Evolutionary conservation across 2,113 vertebrate species (phyloP).

Genomic region (Toxostoma redivivum): DNA sequence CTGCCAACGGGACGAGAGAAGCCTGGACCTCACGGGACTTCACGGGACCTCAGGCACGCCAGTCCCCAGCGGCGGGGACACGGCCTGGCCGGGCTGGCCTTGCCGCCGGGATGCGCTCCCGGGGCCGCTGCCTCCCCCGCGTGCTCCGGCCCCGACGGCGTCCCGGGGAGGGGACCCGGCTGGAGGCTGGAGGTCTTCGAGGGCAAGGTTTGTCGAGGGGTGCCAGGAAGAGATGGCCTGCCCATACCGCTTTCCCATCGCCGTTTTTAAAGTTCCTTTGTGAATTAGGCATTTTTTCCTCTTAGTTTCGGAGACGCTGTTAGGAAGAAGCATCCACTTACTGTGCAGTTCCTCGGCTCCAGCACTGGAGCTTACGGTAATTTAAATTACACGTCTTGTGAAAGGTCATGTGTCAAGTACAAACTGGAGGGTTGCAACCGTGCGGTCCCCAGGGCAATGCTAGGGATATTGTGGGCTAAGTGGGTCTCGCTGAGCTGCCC

Average conservation of each 20-base stretch:
- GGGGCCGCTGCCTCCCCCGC: too few species aligned
- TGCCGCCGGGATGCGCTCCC: background rate
- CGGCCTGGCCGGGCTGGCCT: background rate
- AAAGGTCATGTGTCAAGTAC: background rate
- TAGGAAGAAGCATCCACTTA: background rate
- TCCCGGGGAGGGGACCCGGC: background rate
- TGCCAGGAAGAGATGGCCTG: background rate
- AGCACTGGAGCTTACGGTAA: rapidly evolving
- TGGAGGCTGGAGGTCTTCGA: background rate
- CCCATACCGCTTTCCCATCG: rapidly evolving
- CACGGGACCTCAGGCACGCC: background rate
- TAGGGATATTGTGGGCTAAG: rapidly evolving
- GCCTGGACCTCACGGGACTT: background rate
- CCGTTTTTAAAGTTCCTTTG: background rate
- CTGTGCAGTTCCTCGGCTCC: background rate
- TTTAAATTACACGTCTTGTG: too few species aligned
- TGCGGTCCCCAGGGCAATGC: background rate
- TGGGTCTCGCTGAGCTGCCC: background rate
- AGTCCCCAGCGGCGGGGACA: background rate
- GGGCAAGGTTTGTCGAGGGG: background rate
- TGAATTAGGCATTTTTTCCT: background rate
- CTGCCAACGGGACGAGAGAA: background rate
- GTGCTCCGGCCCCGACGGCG: background rate
- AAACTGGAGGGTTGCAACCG: background rate
- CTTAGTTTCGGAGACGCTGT: background rate